Evolutionary conservation across 1,140 invertebrate genomes (phyloP), one percentile per base, ranked within the genome.

Genomic region (Drosophila virilis): DNA sequence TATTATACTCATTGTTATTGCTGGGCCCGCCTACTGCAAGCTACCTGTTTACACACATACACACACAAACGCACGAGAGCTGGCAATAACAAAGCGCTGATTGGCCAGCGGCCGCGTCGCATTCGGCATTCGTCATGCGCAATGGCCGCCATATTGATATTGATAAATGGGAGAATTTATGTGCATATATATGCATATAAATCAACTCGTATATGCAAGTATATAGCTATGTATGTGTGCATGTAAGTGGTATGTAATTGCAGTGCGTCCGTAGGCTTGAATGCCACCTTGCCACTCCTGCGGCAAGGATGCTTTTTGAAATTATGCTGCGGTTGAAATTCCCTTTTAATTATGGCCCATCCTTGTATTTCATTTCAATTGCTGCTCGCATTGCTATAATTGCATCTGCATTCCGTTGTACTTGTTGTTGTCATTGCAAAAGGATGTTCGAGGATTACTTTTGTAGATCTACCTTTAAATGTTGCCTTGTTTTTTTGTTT

Each of bases 131-230:
- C 60, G 78, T 62, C 86, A 79, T 90, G 86, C 86, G 86, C 86
- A 90, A 74, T 90, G 86, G 77, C 50, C 86, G 86, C 86, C 86
- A 90, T 90, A 77, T 88, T 86, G 66, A 75, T 80, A 67, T 45
- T 42, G 64, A 62, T 66, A 68, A 54, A 59, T 37, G 45, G 38
- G 37, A 55, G 48, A 46, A 28, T 28, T 28, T 12, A 60, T 10
- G 42, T 9, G 42, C 28, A 42, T 5, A 51, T 33, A 42, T 5
- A 51, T 33, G 12, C 38, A 68, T 37, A 58, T 38, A 51, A 12
- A 32, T 52, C 45, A 37, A 38, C 37, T 10, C 10, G 9, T 28
- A 55, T 12, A 62, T 43, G 28, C 12, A 55, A 62, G 42, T 43
- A 17, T 8, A 64, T 51, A 9, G 2, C 6, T 48, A n/a, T 43